Evolutionary conservation across 2,888 invertebrate species (phyloP).

Genomic region (Sthenelais limicola): DNA sequence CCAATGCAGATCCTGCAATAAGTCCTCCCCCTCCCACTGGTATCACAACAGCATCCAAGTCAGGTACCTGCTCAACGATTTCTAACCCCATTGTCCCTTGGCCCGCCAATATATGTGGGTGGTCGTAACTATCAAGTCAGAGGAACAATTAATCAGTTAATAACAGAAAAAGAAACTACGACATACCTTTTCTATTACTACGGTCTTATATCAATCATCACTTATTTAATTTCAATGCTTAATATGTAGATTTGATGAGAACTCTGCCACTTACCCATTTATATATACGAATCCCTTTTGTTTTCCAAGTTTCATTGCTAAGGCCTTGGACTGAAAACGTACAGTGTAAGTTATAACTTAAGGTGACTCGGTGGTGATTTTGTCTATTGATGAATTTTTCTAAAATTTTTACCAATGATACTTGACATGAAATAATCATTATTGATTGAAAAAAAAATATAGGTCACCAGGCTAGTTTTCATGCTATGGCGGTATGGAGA

Average conservation of each 20-base stretch:
- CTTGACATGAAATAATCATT: too few species aligned
- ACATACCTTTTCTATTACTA: background rate
- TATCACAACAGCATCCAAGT: conserved; percentile 90
- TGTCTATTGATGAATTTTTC: too few species aligned
- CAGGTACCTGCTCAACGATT: conserved; percentile 91
- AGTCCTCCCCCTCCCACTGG: conserved; percentile 96
- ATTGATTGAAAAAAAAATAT: too few species aligned
- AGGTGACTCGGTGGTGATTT: too few species aligned
- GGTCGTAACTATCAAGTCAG: conserved; percentile 89
- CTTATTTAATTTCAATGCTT: too few species aligned
- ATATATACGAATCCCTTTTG: conserved; percentile 84
- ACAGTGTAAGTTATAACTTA: background rate
- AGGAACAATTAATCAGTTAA: background rate
- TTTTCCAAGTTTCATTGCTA: conserved; percentile 83
- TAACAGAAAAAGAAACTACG: background rate
- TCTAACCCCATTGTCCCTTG: conserved; percentile 95
- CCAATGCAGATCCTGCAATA: conserved; percentile 91
- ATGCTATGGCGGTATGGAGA: too few species aligned
- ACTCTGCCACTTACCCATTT: conserved; percentile 87
- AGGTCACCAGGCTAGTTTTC: too few species aligned
- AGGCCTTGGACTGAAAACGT: conserved; percentile 78
- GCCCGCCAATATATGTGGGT: conserved; percentile 94
- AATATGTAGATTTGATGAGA: too few species aligned
- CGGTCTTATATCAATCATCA: too few species aligned
- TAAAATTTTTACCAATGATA: too few species aligned